Percentiles rank a stretch among this genome's conserved stretches.
phyloP scores from a whole-genome alignment of 2,797 vertebrate species.

The Gorsachius magnificus region DNA sequence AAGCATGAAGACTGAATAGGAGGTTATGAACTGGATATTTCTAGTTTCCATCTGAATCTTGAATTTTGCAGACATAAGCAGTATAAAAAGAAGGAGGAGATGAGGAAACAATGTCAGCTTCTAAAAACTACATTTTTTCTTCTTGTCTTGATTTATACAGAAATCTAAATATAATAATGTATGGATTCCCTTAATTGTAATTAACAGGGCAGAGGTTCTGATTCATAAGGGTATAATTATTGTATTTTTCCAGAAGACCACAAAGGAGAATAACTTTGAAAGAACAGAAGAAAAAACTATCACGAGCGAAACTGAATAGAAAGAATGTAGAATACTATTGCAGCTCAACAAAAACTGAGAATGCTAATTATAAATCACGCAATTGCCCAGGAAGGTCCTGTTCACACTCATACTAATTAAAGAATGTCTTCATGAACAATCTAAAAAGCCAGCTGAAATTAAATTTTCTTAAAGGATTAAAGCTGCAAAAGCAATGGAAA shows the following conservation, averaged over 20 bases:
- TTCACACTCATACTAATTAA: conserved; percentile 22
- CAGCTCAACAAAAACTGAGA: background rate
- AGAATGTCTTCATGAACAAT: conserved; percentile 1
- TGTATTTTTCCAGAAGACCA: conserved; percentile 37
- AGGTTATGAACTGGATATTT: background rate
- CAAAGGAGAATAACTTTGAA: conserved; percentile 23
- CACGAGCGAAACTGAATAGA: conserved; percentile 7
- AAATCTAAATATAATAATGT: conserved; percentile 26
- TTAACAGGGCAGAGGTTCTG: conserved; percentile 39
- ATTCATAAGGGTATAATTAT: conserved; percentile 48
- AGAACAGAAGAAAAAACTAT: conserved; percentile 8
- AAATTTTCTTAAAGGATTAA: conserved; percentile 31
- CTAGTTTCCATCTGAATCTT: background rate
- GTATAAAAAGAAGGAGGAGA: background rate
- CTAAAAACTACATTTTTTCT: background rate
- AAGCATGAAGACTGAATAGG: background rate
- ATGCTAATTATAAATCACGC: conserved; percentile 24
- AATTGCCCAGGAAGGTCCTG: background rate
- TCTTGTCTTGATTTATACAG: background rate
- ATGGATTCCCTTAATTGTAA: conserved; percentile 27
- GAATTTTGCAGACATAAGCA: conserved; percentile 14
- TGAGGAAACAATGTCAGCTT: background rate
- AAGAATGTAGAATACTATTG: background rate
- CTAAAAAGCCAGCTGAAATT: conserved; percentile 39
- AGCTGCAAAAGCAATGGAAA: conserved; percentile 24